Conservation (phyloP, 92 coral and sea anemone genomes). For the Scolanthus callimorphus region DNA sequence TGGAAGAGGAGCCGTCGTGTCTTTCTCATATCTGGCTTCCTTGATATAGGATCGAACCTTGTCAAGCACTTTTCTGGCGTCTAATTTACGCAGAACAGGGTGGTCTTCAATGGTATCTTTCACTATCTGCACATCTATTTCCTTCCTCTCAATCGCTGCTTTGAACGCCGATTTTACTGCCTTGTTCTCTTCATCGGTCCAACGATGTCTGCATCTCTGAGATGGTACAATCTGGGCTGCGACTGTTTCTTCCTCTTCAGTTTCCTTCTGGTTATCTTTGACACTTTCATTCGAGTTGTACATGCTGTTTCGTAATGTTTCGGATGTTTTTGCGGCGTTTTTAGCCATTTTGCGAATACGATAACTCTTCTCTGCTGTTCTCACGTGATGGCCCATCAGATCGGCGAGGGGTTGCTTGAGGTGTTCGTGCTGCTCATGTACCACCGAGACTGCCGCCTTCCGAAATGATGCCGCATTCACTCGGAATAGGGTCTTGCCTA, state of each 20-base stretch:
- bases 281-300: not conserved
- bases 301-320: slow-evolving; percentile 24
- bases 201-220: slow-evolving; percentile 9
- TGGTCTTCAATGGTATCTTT: no score
- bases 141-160: not conserved
- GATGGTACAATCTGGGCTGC: no score
- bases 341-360: slow-evolving; percentile 33
- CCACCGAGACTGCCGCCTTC: slow-evolving; percentile 48
- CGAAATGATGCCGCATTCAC: slow-evolving; percentile 30
- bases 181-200: slow-evolving; percentile 14
- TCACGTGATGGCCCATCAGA: slow-evolving; percentile 33
- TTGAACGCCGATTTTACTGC: slow-evolving; percentile 5
- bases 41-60: not conserved
- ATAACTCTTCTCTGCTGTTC: slow-evolving; percentile 38
- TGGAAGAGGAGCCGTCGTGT: not conserved
- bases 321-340: slow-evolving; percentile 46
- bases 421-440: slow-evolving; percentile 29
- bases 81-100: no score
- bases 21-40: not conserved
- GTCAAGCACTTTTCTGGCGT: no score
- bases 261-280: not conserved
- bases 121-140: not conserved
- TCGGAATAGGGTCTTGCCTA: slow-evolving; percentile 12
- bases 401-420: slow-evolving; percentile 40
- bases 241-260: not conserved